A percentile compares a stretch with the other conserved stretches of the same genome.
These are phyloP conservation scores for Drosophila varians DNA, from an alignment of 1,140 invertebrate genomes.

Conservation along the genomic window DNA sequence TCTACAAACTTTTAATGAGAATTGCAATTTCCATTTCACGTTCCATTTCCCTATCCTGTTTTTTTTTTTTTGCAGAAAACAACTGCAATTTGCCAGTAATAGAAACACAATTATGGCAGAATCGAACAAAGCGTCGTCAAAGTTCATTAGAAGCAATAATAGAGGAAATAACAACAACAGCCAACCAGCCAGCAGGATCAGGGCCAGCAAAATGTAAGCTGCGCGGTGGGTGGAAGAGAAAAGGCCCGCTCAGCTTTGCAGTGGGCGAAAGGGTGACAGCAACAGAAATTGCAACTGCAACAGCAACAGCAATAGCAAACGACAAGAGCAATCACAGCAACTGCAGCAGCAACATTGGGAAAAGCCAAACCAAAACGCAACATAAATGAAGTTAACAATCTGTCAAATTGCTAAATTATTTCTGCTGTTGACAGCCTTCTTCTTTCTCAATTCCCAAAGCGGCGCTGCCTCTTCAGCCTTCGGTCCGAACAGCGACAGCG, in stretches of 20 bases:
- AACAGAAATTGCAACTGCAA: neutral
- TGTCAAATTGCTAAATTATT: constrained; percentile 83
- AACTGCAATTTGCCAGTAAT: constrained; percentile 42
- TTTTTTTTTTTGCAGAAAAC: constrained; percentile 31
- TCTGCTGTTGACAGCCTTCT: constrained; percentile 83
- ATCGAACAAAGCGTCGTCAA: constrained; percentile 36
- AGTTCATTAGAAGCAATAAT: constrained; percentile 44
- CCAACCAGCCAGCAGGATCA: constrained; percentile 18
- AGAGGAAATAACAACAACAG: constrained; percentile 17
- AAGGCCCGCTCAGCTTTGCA: constrained; percentile 48
- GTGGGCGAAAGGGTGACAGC: constrained; percentile 32
- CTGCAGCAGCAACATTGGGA: constrained; percentile 27
- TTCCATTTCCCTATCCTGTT: neutral
- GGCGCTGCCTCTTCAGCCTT: constrained; percentile 24
- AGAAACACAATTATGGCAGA: constrained; percentile 62
- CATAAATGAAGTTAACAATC: constrained; percentile 83
- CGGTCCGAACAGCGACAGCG: constrained; percentile 3
- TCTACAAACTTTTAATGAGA: constrained; percentile 35
- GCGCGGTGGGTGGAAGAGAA: constrained; percentile 31
- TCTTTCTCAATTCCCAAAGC: constrained; percentile 72
- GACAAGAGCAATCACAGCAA: constrained; percentile 27
- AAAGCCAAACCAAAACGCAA: constrained; percentile 63
- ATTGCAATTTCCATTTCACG: constrained; percentile 19
- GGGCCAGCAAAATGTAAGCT: constrained; percentile 65
- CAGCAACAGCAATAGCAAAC: constrained; percentile 3